Evolutionary conservation across 1,140 invertebrate genomes (phyloP).

Genomic region (Cardiocondyla obscurior): DNA sequence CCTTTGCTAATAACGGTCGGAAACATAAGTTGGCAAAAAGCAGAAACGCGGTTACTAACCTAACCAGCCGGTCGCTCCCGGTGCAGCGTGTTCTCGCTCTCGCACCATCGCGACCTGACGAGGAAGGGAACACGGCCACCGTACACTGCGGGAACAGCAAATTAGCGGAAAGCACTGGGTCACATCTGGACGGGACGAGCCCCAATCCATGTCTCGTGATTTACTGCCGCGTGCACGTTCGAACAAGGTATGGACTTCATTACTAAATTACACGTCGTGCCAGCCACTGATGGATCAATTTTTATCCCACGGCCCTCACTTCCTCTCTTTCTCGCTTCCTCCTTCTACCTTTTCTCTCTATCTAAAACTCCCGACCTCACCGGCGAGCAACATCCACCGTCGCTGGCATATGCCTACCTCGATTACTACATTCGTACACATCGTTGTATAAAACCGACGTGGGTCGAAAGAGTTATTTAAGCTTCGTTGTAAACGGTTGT

Average conservation of each 20-base stretch:
- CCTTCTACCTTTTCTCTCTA: neutral
- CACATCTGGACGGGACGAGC: conserved; percentile 78
- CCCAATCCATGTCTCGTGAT: conserved; percentile 80
- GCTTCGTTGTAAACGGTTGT: conserved; percentile 50
- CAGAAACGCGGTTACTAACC: conserved; percentile 38
- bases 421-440: conserved; percentile 53
- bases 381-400: conserved; percentile 5
- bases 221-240: conserved; percentile 71
- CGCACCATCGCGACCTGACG: conserved; percentile 8
- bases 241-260: conserved; percentile 77
- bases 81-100: conserved; percentile 54
- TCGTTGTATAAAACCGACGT: conserved; percentile 25
- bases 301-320: conserved; percentile 59
- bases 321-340: neutral
- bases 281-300: conserved; percentile 71
- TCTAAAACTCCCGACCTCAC: neutral
- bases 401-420: conserved; percentile 45
- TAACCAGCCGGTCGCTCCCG: conserved; percentile 14
- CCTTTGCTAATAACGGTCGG: conserved; percentile 43
- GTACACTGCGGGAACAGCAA: conserved; percentile 62
- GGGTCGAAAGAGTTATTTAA: conserved; percentile 53
- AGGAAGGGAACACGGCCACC: conserved; percentile 44
- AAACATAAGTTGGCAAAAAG: conserved; percentile 47
- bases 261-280: conserved; percentile 79
- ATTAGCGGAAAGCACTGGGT: conserved; percentile 76